Evolutionary conservation across 2,113 vertebrate genomes (phyloP), one percentile per base, ranked within the genome.

Genomic region (Phyllostomus discolor): DNA sequence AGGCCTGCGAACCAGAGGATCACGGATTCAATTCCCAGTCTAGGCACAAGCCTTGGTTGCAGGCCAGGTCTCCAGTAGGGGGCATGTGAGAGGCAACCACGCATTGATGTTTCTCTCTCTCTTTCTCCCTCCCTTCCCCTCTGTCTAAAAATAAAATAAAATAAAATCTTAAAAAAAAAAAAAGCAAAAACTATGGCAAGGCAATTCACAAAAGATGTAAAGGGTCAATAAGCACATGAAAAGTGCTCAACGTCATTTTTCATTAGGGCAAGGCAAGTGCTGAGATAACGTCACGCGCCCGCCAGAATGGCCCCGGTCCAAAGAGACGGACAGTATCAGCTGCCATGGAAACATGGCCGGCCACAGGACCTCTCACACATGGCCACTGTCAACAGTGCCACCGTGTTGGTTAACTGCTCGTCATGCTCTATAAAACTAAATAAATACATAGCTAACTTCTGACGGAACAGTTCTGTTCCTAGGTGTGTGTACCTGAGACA

Each of bases 331-430:
- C 5, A 9, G 6, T 2, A 48, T 16, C 75, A 22, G 0, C 7
- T 19, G 8, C n/a, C 2, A 0, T 6, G 5, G 35, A 67, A 67
- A 28, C 7, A 5, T 3, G 41, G 28, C 16, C 12, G 4, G 28
- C 22, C 17, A 10, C 64, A 2, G 59, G n/a, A 7, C 14, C 62
- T 17, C 41, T 46, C 66, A 2, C 2, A 2, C 0, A 0, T 20
- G 2, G 43, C 62, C 54, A 62, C 70, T 0, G 22, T 16, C n/a
- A 16, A 59, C 0, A 10, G 54, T 1, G 7, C 54, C 20, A 8
- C 28, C 26, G 1, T 41, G 31, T 22, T 15, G 22, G 17, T 16
- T 62, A 31, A 10, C 38, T 20, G 50, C 67, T 10, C 31, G 20
- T 19, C 62, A 1, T 46, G 41, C 28, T 70, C 91, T 59, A 9